phyloP scores from a whole-genome alignment of 2,888 invertebrate species.

The Tachina fera region DNA sequence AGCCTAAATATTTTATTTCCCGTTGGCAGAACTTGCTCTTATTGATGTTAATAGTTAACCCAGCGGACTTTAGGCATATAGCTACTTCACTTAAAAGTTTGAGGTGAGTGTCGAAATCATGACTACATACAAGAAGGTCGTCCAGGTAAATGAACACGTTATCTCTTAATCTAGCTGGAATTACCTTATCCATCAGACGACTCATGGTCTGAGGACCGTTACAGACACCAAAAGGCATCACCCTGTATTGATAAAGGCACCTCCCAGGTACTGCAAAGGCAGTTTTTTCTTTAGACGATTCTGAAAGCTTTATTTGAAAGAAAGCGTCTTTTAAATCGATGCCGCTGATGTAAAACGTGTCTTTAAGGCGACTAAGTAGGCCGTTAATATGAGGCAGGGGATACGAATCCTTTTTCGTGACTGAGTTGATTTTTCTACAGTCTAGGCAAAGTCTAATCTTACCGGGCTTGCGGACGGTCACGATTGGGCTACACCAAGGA shows the following conservation, averaged over 20 bases:
- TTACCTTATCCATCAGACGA: conserved; percentile 43
- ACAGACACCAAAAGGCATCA: conserved; percentile 60
- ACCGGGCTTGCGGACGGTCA: too few species aligned
- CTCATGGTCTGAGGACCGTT: conserved; percentile 62
- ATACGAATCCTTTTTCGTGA: too few species aligned
- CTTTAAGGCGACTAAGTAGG: too few species aligned
- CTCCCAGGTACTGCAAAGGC: conserved; percentile 65
- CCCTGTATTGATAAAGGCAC: conserved; percentile 51
- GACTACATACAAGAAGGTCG: conserved; percentile 20
- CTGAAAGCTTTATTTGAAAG: not conserved
- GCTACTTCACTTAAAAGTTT: not conserved
- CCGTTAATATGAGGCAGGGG: too few species aligned
- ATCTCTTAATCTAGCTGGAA: not conserved
- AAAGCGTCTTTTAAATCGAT: conserved; percentile 50
- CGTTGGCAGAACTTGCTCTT: not conserved
- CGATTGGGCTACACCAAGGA: not conserved
- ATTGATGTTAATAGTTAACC: too few species aligned
- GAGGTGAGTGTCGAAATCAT: conserved; percentile 18
- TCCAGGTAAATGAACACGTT: conserved; percentile 23
- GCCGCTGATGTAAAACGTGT: too few species aligned
- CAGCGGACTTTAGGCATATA: too few species aligned
- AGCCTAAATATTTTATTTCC: not conserved
- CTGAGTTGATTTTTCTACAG: too few species aligned
- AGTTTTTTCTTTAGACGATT: conserved; percentile 68
- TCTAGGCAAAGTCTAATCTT: too few species aligned